A percentile compares a stretch with the other conserved stretches of the same genome.
phyloP scores from a whole-genome alignment of 2,888 invertebrate species.

The Mesoligia furuncula region DNA sequence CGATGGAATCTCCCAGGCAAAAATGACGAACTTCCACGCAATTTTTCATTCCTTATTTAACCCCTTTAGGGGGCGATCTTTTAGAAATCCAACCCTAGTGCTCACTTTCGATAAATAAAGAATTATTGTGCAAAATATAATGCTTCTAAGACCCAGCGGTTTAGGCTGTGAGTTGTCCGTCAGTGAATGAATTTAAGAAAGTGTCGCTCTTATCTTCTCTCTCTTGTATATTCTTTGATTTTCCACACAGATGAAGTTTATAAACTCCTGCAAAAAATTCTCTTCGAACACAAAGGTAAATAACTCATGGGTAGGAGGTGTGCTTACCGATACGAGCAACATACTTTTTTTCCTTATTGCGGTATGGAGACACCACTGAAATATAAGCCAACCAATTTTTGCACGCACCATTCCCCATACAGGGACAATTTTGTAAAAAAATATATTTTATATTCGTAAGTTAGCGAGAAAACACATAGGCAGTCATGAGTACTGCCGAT shows the following conservation, averaged over 20 bases:
- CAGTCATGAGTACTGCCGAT: neutral
- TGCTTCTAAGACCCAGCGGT: neutral
- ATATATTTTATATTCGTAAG: conserved; percentile 1
- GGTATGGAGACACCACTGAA: conserved; percentile 34
- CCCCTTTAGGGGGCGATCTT: neutral
- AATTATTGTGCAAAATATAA: neutral
- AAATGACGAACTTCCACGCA: neutral
- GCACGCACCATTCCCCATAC: conserved; percentile 42
- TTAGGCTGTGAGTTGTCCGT: neutral
- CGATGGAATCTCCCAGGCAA: neutral
- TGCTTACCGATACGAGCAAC: conserved; percentile 43
- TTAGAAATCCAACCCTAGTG: neutral
- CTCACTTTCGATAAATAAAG: neutral
- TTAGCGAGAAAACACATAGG: neutral
- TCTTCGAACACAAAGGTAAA: conserved; percentile 32
- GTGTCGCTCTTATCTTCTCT: neutral
- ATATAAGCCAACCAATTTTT: conserved; percentile 48
- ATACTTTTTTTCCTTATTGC: conserved; percentile 51
- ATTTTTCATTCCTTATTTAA: neutral
- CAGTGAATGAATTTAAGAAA: neutral
- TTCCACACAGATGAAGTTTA: neutral
- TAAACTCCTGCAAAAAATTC: conserved; percentile 11
- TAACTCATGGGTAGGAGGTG: conserved; percentile 46
- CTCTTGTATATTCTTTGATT: neutral
- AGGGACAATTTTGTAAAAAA: conserved; percentile 28